Evolutionary conservation across 2,797 vertebrate genomes (phyloP), one percentile per base, ranked within the genome.

Genomic region (Tenualosa thibaudeaui): DNA sequence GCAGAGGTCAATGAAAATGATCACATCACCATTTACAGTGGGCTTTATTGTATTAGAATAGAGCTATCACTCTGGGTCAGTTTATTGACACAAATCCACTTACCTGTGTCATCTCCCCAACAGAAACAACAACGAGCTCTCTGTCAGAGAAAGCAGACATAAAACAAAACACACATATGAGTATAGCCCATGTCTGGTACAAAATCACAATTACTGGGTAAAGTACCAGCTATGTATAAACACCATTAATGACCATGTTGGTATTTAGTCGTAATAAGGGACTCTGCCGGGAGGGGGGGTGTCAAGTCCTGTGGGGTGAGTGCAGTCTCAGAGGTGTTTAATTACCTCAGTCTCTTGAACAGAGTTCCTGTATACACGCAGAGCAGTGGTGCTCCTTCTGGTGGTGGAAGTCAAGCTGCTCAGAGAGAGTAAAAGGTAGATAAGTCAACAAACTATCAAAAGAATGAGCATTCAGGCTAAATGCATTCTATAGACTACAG

Each of bases 121-220:
- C 98, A 99, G 94, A 99, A 99, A 87, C 97, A 99, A 92, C 98
- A 99, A 84, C 97, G 97, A 84, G 98, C 98, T 89, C 98, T 96
- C 98, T 99, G 94, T 22, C 88, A 91, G 83, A 87, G 62, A 82
- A 90, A 89, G 89, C 5, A 19, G 40, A 49, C 7, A 49, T 49
- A 78, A 78, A 87, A 89, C 86, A 84, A 86, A 13, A 89, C 10
- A 81, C 24, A 85, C 13, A 26, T 46, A 50, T 1, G 24, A 49
- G 56, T 22, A 7, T 58, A 54, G 58, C 31, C 31, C 65, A 83
- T 26, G 15, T 43, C 37, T 17, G 37, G 19, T 46, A 40, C 65
- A 43, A 46, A 2, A 78, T 6, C 37, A 19, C 31, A 7, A 43
- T 46, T 5, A 46, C 15, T 78, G 40, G 43, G 71, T 78, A 43